Evolutionary conservation across 37 sponge, comb jelly and placozoan genomes (phyloP).

Genomic region (Haliclona indistincta): DNA sequence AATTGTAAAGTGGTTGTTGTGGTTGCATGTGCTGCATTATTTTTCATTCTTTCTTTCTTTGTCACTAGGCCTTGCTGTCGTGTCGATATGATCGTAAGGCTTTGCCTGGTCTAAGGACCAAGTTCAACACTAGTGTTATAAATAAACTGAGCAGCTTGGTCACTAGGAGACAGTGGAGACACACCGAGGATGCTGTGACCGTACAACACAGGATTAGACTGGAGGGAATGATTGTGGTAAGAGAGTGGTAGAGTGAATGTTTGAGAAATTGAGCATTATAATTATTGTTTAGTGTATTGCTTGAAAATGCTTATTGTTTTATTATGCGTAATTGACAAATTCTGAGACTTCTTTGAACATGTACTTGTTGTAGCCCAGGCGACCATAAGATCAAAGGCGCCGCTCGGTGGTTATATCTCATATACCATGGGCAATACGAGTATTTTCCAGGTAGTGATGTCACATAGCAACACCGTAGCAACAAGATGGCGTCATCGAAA

Average conservation of each 20-base stretch:
- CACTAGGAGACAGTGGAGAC: constrained; percentile 58
- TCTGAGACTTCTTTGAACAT: background rate
- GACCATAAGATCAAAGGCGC: too few species aligned
- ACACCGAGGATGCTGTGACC: constrained; percentile 17
- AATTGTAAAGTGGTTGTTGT: background rate
- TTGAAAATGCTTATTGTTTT: too few species aligned
- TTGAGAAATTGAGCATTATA: too few species aligned
- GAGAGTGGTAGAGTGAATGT: too few species aligned
- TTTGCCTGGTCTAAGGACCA: constrained; percentile 38
- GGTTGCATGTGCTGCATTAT: background rate
- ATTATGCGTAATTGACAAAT: too few species aligned
- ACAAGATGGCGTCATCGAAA: too few species aligned
- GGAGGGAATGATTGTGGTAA: constrained; percentile 54
- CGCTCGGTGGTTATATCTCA: too few species aligned
- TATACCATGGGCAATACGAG: too few species aligned
- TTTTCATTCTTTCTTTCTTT: background rate
- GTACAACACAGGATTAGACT: constrained; percentile 33
- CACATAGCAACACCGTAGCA: too few species aligned
- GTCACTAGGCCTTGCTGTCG: constrained; percentile 18
- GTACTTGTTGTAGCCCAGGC: too few species aligned
- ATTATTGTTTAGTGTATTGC: too few species aligned
- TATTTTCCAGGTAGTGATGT: too few species aligned
- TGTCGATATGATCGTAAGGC: constrained; percentile 77
- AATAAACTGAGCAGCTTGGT: constrained; percentile 43
- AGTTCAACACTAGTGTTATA: constrained; percentile 45